A percentile compares a stretch with the other conserved stretches of the same genome.
These are phyloP conservation scores for Actinia tenebrosa DNA, from an alignment of 64 coral and sea anemone genomes.

Conservation along the genomic window DNA sequence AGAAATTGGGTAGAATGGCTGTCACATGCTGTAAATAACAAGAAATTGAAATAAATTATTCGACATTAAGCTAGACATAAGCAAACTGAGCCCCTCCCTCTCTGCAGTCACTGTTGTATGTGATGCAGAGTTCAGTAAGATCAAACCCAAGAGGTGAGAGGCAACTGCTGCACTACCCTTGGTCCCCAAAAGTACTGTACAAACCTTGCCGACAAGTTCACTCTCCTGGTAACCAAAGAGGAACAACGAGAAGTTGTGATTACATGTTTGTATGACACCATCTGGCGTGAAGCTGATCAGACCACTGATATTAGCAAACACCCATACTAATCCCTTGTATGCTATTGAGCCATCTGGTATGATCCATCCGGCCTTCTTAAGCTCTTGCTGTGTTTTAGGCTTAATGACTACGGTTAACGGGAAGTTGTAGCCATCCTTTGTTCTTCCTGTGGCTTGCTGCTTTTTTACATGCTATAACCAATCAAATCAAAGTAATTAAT, in stretches of 20 bases:
- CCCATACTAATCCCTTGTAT: constrained; percentile 82
- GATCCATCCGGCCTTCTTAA: constrained; percentile 31
- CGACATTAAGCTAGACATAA: too few relatives aligned
- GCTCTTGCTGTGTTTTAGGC: constrained; percentile 51
- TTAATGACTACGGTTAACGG: constrained; percentile 76
- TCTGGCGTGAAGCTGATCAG: constrained; percentile 74
- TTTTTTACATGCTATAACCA: constrained; percentile 42
- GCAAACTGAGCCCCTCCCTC: too few relatives aligned
- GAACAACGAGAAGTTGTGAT: constrained; percentile 88
- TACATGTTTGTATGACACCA: constrained; percentile 75
- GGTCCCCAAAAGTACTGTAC: background rate
- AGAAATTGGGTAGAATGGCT: constrained; percentile 64
- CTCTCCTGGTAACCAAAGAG: constrained; percentile 84
- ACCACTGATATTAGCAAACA: constrained; percentile 95
- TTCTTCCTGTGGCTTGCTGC: constrained; percentile 88
- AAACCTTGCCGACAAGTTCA: constrained; percentile 86
- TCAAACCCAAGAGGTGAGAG: too few relatives aligned
- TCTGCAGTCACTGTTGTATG: too few relatives aligned
- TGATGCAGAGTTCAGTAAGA: too few relatives aligned
- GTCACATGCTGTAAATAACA: constrained; percentile 42
- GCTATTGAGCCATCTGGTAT: constrained; percentile 15
- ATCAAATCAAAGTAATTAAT: background rate
- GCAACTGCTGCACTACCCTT: too few relatives aligned
- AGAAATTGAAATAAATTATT: background rate
- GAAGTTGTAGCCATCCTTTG: constrained; percentile 82